Base-by-base conservation (phyloP, 92 coral and sea anemone genomes). In the Epizoanthus stellaris region DNA sequence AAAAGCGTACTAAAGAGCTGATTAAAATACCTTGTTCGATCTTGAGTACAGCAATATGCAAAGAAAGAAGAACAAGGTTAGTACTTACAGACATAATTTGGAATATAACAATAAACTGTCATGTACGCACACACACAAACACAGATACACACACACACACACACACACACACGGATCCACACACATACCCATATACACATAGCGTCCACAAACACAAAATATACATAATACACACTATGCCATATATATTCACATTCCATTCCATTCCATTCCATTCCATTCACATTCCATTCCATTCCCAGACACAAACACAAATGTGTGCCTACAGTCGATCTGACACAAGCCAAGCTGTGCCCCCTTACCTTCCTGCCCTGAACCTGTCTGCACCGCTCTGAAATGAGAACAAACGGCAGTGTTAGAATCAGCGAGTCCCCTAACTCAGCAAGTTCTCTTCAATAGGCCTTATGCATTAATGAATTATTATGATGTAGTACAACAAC, bases 11-110 rank as follows among this genome's bases (percentile, higher is more conserved):
- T 14, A 17, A 76, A 59, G 63, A 42, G 47, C 8, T 3, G 45
- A 16, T 60, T 39, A 62, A 23, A 53, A 19, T 60, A 62, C 82
- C 82, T 77, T 77, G 40, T 62, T 77, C 53, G 71, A 39, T 77
- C 82, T 77, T 62, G 82, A 63, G 30, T 62, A 43, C 15, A 77
- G 70, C 54, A 77, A 61, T 70, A 77, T 77, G 71, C 43, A 77
- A 77, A 21, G 13, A 42, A 62, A n/a, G 20, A 61, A 77, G 56
- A 77, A 63, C 71, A 40, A 16, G 12, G 82, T 77, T 77, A 62
- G 82, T 13, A 0, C 34, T 15, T 12, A 65, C 36, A 12, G 30
- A 63, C 6, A 20, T 8, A 25, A 65, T 1, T 1, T 49, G 11
- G 2, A 49, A 49, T 11, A 7, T 49, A 49, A 6, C 54, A 49